These are phyloP conservation scores for Drosophila mimica DNA, from an alignment of 2,888 invertebrate species.

Conservation along the genomic window DNA sequence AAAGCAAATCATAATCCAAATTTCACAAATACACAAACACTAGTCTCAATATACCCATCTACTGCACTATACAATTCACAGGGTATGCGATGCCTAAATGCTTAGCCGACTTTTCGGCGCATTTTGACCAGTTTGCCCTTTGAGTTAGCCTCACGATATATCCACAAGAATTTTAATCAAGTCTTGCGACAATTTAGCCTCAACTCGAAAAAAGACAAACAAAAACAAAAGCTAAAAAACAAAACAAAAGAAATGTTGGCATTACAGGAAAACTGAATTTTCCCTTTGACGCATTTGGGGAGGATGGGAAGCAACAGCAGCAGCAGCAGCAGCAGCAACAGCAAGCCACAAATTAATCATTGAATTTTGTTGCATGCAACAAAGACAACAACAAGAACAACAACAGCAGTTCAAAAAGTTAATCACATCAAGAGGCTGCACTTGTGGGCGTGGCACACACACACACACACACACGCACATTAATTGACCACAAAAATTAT, in stretches of 20 bases:
- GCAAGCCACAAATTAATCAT: conserved; percentile 55
- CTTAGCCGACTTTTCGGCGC: conserved; percentile 37
- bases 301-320: not conserved
- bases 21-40: not conserved
- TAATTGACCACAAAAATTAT: conserved; percentile 71
- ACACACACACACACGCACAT: conserved; percentile 1
- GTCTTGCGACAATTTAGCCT: conserved; percentile 54
- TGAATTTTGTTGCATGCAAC: conserved; percentile 39
- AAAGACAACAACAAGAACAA: conserved; percentile 9
- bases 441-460: conserved; percentile 35
- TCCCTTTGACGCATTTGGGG: conserved; percentile 52
- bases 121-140: conserved; percentile 15
- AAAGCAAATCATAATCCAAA: not conserved
- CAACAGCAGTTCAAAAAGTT: conserved; percentile 57
- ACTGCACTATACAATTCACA: not conserved
- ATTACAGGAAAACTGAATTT: conserved; percentile 28
- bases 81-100: conserved; percentile 35
- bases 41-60: not conserved
- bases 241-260: conserved; percentile 2
- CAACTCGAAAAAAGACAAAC: conserved; percentile 21
- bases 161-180: conserved; percentile 55
- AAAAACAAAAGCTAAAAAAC: conserved; percentile 10
- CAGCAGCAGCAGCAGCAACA: conserved; percentile 24
- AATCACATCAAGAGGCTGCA: conserved; percentile 51
- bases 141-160: conserved; percentile 22